phyloP scores from a whole-genome alignment of 2,113 vertebrate genomes.

The Macrotus californicus region DNA sequence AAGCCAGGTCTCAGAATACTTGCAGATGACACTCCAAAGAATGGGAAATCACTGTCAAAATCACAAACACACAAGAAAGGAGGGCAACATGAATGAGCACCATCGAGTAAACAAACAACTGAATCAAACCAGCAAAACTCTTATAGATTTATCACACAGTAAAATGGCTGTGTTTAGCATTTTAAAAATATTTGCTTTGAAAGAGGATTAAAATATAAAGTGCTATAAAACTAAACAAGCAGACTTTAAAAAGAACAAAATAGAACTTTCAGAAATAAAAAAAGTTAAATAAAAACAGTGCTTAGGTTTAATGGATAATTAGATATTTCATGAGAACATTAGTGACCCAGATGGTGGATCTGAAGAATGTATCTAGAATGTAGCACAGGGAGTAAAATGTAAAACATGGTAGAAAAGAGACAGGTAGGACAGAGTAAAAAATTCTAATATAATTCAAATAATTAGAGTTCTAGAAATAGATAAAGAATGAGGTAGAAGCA shows the following conservation, averaged over 20 bases:
- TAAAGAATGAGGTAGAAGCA: not conserved
- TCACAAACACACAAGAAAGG: not conserved
- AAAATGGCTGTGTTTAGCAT: not conserved
- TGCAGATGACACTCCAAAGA: not conserved
- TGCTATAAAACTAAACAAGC: not conserved
- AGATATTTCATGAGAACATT: not conserved
- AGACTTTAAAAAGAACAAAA: not conserved
- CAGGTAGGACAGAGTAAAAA: not conserved
- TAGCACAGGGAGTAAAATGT: not conserved
- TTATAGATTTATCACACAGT: not conserved
- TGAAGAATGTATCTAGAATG: not conserved
- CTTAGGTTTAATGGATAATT: not conserved
- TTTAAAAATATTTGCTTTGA: not conserved
- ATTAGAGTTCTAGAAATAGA: not conserved
- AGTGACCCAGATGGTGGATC: not conserved
- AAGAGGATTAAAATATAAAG: not conserved
- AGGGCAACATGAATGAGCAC: not conserved
- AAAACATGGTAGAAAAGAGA: not conserved
- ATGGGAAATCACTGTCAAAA: not conserved
- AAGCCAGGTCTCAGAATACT: not conserved
- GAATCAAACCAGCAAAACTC: not conserved
- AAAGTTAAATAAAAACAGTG: not conserved
- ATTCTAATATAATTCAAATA: not conserved
- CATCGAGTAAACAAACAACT: not conserved
- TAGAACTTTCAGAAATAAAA: not conserved